phyloP scores from a whole-genome alignment of 2,113 vertebrate species.

The Tragelaphus imberbis region DNA sequence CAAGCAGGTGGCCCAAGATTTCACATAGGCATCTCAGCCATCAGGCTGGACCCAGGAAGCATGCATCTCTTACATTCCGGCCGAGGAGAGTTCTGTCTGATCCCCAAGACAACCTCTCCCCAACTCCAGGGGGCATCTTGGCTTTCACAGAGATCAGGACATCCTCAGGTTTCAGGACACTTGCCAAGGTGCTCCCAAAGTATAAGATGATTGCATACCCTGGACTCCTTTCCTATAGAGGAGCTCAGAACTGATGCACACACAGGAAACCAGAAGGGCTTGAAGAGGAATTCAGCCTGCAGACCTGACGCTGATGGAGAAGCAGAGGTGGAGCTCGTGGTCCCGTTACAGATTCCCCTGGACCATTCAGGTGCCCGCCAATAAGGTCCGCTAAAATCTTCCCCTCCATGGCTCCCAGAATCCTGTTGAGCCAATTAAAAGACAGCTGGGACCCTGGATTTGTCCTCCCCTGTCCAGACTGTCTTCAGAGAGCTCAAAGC shows the following conservation, averaged over 20 bases:
- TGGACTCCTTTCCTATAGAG: not conserved
- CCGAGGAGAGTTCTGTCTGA: not conserved
- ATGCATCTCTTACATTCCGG: not conserved
- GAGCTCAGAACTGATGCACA: not conserved
- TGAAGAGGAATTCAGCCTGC: not conserved
- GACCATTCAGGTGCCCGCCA: not conserved
- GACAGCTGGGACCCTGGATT: not conserved
- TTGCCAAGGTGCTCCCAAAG: not conserved
- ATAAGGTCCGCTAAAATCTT: not conserved
- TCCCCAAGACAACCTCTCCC: not conserved
- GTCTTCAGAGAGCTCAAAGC: not conserved
- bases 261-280: not conserved
- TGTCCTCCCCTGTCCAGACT: not conserved
- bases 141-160: not conserved
- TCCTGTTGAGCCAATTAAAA: not conserved
- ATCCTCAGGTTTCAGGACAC: not conserved
- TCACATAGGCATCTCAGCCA: not conserved
- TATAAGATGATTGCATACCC: accelerated
- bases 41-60: not conserved
- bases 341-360: not conserved
- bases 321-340: not conserved
- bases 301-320: not conserved
- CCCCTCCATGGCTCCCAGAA: not conserved
- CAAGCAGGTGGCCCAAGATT: not conserved
- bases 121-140: not conserved